Percentiles rank a stretch among this genome's conserved stretches.
Evolutionary conservation across 2,113 vertebrate species (phyloP).

Genomic region (Osmerus mordax): DNA sequence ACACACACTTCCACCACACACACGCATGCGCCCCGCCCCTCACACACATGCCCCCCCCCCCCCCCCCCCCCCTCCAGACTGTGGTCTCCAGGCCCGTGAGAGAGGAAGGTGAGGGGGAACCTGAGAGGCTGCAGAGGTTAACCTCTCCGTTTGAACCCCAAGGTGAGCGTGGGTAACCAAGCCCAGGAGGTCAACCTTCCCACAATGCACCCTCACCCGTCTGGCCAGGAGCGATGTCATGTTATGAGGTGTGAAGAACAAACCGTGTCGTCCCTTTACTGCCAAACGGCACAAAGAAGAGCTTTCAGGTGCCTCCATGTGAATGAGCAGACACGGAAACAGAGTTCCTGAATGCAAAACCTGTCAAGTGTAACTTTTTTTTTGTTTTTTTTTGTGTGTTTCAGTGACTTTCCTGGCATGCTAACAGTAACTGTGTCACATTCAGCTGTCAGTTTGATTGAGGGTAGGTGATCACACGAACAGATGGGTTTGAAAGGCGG

Average conservation of each 20-base stretch:
- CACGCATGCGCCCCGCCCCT: background rate
- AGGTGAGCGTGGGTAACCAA: background rate
- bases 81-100: constrained; percentile 37
- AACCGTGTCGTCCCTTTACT: constrained; percentile 16
- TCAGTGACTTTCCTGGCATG: background rate
- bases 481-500: background rate
- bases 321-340: constrained; percentile 25
- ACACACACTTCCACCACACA: background rate
- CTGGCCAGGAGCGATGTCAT: constrained; percentile 46
- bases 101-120: constrained; percentile 38
- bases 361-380: constrained; percentile 13
- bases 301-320: constrained; percentile 31
- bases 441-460: background rate
- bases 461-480: background rate
- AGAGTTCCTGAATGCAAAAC: background rate
- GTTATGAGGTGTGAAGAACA: constrained; percentile 53
- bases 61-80: background rate
- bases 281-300: constrained; percentile 7
- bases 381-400: constrained; percentile 31
- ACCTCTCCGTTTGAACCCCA: constrained; percentile 33
- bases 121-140: constrained; percentile 27
- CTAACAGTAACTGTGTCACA: constrained; percentile 18
- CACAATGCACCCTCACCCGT: constrained; percentile 21
- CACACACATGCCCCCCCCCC: background rate
- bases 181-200: constrained; percentile 10